A percentile compares a stretch with the other conserved stretches of the same genome.
Evolutionary conservation across 2,113 vertebrate genomes (phyloP).

Genomic region (Recurvirostra avosetta): DNA sequence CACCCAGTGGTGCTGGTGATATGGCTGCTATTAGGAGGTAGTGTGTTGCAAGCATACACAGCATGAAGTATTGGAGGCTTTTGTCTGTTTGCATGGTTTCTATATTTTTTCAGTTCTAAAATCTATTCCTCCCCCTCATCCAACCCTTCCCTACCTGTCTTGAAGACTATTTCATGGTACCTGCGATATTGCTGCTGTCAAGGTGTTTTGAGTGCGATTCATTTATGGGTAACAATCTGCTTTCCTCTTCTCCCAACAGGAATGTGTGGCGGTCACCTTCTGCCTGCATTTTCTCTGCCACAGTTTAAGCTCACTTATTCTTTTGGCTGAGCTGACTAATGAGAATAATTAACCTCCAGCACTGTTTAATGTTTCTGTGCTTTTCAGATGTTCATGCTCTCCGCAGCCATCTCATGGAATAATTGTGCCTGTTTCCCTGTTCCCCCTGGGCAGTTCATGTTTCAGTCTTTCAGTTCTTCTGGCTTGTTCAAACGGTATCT

Average conservation of each 20-base stretch:
- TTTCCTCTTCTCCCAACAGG: not conserved
- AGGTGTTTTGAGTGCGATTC: not conserved
- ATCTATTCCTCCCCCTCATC: not conserved
- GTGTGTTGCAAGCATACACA: not conserved
- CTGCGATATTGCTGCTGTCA: not conserved
- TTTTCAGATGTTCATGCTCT: not conserved
- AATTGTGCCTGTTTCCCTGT: not conserved
- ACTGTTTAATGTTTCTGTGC: not conserved
- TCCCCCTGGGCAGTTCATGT: not conserved
- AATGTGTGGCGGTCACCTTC: not conserved
- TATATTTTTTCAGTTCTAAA: not conserved
- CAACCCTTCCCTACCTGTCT: not conserved
- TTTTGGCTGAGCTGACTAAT: not conserved
- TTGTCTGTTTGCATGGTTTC: not conserved
- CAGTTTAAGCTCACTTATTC: not conserved
- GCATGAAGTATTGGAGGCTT: not conserved
- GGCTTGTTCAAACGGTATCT: not conserved
- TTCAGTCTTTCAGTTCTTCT: not conserved
- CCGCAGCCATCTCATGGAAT: not conserved
- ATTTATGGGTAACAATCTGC: not conserved
- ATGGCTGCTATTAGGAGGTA: not conserved
- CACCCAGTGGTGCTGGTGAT: not conserved
- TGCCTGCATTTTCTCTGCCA: not conserved
- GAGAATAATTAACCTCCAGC: not conserved
- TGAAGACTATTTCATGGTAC: not conserved